Percentiles rank a stretch among this genome's conserved stretches.
phyloP scores from a whole-genome alignment of 1,140 invertebrate species.

The Halesus radiatus region DNA sequence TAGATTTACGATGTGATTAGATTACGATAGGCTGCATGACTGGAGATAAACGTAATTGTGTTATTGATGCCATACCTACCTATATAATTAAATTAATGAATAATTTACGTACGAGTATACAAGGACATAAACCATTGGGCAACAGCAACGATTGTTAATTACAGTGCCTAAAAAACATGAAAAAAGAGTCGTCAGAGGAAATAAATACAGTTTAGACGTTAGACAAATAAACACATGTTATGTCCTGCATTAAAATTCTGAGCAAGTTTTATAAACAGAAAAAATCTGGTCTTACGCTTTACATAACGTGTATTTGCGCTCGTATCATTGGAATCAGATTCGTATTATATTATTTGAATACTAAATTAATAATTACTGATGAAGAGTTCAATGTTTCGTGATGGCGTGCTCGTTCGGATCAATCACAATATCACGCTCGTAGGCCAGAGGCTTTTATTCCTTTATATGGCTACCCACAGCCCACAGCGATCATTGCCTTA shows the following conservation, averaged over 20 bases:
- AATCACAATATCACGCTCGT: neutral
- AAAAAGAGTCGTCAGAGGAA: neutral
- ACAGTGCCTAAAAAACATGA: too few species aligned
- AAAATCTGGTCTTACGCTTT: neutral
- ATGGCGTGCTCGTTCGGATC: neutral
- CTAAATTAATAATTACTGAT: neutral
- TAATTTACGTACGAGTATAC: too few species aligned
- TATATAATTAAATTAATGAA: too few species aligned
- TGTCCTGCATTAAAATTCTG: neutral
- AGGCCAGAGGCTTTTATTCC: neutral
- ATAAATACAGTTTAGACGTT: neutral
- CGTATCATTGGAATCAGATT: constrained; percentile 3
- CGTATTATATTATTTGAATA: neutral
- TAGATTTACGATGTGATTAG: too few species aligned
- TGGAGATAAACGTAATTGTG: too few species aligned
- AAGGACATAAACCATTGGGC: too few species aligned
- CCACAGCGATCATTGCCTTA: neutral
- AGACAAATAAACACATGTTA: neutral
- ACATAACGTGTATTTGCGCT: neutral
- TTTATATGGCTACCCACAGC: neutral
- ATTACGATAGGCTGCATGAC: too few species aligned
- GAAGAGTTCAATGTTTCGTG: constrained; percentile 12
- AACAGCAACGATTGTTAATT: too few species aligned
- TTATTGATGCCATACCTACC: too few species aligned
- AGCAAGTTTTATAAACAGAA: neutral